These are phyloP conservation scores for Maniola hyperantus DNA, from an alignment of 2,888 invertebrate species.

Conservation along the genomic window DNA sequence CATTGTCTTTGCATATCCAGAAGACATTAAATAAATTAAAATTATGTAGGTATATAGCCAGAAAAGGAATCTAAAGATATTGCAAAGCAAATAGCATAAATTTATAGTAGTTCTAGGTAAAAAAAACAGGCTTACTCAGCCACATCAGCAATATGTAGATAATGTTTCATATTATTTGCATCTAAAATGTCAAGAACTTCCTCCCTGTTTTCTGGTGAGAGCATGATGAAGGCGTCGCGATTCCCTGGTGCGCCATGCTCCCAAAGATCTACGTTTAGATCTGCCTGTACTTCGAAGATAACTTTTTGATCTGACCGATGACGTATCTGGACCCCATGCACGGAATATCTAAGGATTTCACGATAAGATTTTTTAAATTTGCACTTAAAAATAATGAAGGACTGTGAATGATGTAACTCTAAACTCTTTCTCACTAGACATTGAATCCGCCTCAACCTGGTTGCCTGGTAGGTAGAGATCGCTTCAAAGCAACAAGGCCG, in stretches of 20 bases:
- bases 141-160: conserved; percentile 51
- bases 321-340: conserved; percentile 49
- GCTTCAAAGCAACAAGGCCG: too few relatives aligned
- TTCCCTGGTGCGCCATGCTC: conserved; percentile 47
- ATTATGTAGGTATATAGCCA: too few relatives aligned
- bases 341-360: conserved; percentile 46
- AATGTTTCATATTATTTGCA: conserved; percentile 44
- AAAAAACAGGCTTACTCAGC: conserved; percentile 47
- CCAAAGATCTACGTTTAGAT: conserved; percentile 54
- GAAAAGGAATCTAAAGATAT: too few relatives aligned
- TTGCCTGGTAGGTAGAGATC: too few relatives aligned
- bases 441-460: too few relatives aligned
- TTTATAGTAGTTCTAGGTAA: too few relatives aligned
- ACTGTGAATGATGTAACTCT: too few relatives aligned
- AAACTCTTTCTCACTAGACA: too few relatives aligned
- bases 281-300: conserved; percentile 43
- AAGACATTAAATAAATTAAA: too few relatives aligned
- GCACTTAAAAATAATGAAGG: too few relatives aligned
- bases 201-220: conserved; percentile 43
- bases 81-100: too few relatives aligned
- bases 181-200: conserved; percentile 48
- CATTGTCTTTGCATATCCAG: too few relatives aligned
- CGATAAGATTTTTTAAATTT: neutral
- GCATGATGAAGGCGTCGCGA: conserved; percentile 55
- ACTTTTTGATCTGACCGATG: conserved; percentile 33